A percentile compares a stretch with the other conserved stretches of the same genome.
Evolutionary conservation across 2,113 vertebrate genomes (phyloP).

Genomic region (Calidris pugnax): DNA sequence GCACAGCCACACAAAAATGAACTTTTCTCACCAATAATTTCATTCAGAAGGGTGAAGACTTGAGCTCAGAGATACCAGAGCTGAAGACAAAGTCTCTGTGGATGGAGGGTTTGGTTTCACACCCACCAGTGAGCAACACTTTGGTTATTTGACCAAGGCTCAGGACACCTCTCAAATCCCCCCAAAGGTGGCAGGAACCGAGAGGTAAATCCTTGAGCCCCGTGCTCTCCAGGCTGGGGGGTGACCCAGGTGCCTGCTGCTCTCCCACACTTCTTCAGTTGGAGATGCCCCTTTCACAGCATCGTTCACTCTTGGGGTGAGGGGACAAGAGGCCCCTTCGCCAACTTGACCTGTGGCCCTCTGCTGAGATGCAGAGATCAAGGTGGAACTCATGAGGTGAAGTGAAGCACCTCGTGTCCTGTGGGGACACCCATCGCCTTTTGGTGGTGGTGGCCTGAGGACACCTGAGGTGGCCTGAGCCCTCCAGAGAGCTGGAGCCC

Average conservation of each 20-base stretch:
- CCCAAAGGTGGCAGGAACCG: neutral
- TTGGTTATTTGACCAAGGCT: neutral
- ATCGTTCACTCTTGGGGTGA: accelerated
- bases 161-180: too few species aligned
- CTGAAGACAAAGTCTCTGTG: neutral
- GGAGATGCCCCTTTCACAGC: neutral
- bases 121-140: accelerated
- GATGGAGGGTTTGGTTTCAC: neutral
- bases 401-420: accelerated
- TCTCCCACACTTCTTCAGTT: neutral
- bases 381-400: accelerated
- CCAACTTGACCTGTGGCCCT: accelerated
- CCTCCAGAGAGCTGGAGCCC: too few species aligned
- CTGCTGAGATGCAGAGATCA: too few species aligned
- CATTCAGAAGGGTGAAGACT: neutral
- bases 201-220: too few species aligned
- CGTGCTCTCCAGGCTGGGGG: accelerated
- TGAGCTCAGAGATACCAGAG: neutral
- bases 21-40: neutral
- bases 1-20: neutral
- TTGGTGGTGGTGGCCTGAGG: neutral
- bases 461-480: too few species aligned
- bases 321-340: neutral
- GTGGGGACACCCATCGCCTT: accelerated
- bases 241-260: too few species aligned